phyloP scores from a whole-genome alignment of 2,797 vertebrate species.

The Todus mexicanus region DNA sequence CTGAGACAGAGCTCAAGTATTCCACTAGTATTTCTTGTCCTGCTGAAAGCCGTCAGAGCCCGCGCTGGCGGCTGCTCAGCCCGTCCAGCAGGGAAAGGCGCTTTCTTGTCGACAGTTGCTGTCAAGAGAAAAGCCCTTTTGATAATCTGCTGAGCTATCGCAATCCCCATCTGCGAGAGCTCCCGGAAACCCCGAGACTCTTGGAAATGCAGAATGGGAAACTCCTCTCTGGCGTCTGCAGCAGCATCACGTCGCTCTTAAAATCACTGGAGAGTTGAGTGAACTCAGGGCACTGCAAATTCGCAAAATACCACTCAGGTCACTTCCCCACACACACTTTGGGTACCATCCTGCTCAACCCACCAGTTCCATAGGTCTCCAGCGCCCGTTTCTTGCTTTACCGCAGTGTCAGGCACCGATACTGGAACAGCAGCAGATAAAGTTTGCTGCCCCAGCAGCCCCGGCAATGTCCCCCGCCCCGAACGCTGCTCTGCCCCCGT shows the following conservation, averaged over 20 bases:
- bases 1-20: not conserved
- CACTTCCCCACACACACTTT: fast-evolving
- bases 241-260: not conserved
- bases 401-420: not conserved
- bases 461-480: not conserved
- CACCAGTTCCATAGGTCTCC: not conserved
- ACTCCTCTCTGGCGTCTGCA: not conserved
- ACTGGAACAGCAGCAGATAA: not conserved
- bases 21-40: not conserved
- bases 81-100: not conserved
- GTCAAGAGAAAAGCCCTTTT: not conserved
- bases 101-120: not conserved
- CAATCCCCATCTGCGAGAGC: not conserved
- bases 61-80: not conserved
- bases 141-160: not conserved
- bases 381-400: not conserved
- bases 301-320: not conserved
- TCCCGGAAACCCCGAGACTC: not conserved
- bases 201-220: not conserved
- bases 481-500: not conserved
- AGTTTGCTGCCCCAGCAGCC: not conserved
- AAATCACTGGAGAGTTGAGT: not conserved
- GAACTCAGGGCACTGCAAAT: not conserved
- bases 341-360: not conserved
- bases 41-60: not conserved